A percentile compares a stretch with the other conserved stretches of the same genome.
These are phyloP conservation scores for Alentia gelatinosa DNA, from an alignment of 2,888 invertebrate genomes.

Conservation along the genomic window DNA sequence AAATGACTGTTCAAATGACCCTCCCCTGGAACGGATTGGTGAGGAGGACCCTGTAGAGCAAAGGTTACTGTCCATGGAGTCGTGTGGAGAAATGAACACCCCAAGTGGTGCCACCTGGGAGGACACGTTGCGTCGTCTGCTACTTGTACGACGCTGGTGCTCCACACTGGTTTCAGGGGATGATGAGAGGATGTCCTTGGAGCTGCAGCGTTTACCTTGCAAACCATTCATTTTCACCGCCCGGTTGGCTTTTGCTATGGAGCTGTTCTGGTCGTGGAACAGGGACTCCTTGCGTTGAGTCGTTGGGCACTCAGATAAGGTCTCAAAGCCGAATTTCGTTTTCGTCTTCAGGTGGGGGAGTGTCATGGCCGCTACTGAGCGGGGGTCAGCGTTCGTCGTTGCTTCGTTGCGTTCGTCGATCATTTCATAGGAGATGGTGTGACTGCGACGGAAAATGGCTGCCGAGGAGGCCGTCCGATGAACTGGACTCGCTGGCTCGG, in stretches of 20 bases:
- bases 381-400: conserved; percentile 69
- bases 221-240: background rate
- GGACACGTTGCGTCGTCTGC: conserved; percentile 15
- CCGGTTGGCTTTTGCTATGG: background rate
- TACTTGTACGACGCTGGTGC: background rate
- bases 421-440: conserved; percentile 31
- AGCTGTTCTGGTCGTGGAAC: conserved; percentile 63
- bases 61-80: background rate
- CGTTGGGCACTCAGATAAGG: conserved; percentile 71
- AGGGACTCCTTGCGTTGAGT: conserved; percentile 73
- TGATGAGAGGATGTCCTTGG: background rate
- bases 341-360: conserved; percentile 70
- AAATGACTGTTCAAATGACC: background rate
- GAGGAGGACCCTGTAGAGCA: background rate
- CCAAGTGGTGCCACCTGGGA: conserved; percentile 42
- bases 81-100: background rate
- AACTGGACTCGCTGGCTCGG: background rate
- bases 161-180: background rate
- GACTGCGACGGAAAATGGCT: background rate
- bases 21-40: background rate
- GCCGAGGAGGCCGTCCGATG: background rate
- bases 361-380: conserved; percentile 71
- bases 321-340: conserved; percentile 72
- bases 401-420: background rate
- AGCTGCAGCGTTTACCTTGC: background rate